Base-by-base conservation (phyloP, 2,113 vertebrate species). In the Mesitornis unicolor region DNA sequence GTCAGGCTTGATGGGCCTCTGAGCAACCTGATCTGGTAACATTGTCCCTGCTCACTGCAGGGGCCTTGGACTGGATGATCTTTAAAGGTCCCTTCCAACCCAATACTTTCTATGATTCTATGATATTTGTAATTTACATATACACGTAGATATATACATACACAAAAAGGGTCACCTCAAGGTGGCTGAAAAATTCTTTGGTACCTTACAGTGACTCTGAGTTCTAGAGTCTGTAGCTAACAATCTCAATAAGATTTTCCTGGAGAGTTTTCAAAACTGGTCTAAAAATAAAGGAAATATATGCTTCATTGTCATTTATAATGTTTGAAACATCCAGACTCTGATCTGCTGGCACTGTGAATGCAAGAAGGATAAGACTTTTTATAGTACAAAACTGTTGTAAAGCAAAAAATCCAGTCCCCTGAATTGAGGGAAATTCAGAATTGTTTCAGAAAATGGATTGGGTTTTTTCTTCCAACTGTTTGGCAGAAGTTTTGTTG, bases 401-500 rank as follows among this genome's bases (percentile, higher is more conserved):
- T 22, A 59, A 77, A 87, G 56, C 22, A 35, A 26, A 47, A n/a
- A 18, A 60, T 77, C 35, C 6, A 10, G 33, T 48, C 35, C 25
- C 12, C 28, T 73, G 45, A 38, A 40, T 8, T 29, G 21, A 68
- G 25, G 45, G 13, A 73, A 68, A 64, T 43, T 63, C 57, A 35
- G 31, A 65, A 57, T 36, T 2, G 0, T 76, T 84, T 76, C 8
- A 21, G 51, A 65, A 77, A 67, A 42, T 21, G 1, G 47, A 36
- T 51, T 61, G 28, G 0, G 0, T 40, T 74, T 81, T 71, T 83
- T 42, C 8, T 61, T 54, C 21, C 19, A 47, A 4, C 19, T 53
- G 20, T 60, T 53, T 95, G 59, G 47, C 26, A 24, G 47, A 31
- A 95, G 16, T 36, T 71, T 89, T 90, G 54, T 61, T 93, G 74